Evolutionary conservation across 53 echinoderm and acorn worm species (phyloP).

Genomic region (Astropecten irregularis): DNA sequence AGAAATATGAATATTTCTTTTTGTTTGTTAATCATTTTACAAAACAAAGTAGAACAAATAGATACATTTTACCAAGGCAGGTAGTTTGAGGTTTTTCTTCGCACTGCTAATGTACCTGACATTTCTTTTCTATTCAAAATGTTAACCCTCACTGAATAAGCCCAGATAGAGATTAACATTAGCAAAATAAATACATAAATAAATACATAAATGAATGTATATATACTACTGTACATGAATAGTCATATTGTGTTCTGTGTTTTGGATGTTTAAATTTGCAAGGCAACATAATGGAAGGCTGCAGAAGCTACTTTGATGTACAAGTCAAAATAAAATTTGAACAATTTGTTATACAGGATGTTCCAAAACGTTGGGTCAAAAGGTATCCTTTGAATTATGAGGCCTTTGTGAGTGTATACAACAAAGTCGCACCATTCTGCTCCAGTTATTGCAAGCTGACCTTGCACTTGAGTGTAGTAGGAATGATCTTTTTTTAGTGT

Average conservation of each 20-base stretch:
- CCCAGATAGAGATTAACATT: background rate
- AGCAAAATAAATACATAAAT: too few species aligned
- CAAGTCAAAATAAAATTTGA: slow-evolving; percentile 22
- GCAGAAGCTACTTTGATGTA: slow-evolving; percentile 1
- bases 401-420: slow-evolving; percentile 27
- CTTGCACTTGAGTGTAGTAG: slow-evolving; percentile 42
- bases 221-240: too few species aligned
- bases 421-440: slow-evolving; percentile 44
- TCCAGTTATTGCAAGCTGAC: slow-evolving; percentile 17
- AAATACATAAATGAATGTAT: too few species aligned
- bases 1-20: too few species aligned
- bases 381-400: slow-evolving; percentile 3
- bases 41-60: too few species aligned
- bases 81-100: too few species aligned
- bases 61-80: too few species aligned
- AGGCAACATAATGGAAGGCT: background rate
- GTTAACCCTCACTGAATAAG: background rate
- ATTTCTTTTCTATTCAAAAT: background rate
- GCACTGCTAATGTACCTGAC: background rate
- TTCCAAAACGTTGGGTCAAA: slow-evolving; percentile 8
- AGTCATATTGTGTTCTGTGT: too few species aligned
- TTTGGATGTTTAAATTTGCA: background rate
- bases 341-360: slow-evolving; percentile 1
- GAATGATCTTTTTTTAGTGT: slow-evolving; percentile 21
- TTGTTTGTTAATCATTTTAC: too few species aligned